A percentile compares a stretch with the other conserved stretches of the same genome.
Conservation (phyloP, 2,888 invertebrate species). For the Patella caerulea region DNA sequence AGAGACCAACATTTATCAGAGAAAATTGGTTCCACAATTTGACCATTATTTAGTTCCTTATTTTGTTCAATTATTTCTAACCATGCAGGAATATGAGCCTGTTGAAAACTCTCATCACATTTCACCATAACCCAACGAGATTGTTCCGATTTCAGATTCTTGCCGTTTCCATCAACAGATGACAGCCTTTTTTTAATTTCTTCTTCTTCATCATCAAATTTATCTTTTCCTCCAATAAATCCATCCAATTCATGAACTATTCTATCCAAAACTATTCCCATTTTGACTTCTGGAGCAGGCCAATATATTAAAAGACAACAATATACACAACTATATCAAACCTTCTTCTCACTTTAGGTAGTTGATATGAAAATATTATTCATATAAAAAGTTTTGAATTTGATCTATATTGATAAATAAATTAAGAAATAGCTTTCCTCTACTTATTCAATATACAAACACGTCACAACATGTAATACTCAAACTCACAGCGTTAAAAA, state of each 20-base stretch:
- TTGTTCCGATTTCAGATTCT: neutral
- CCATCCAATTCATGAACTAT: neutral
- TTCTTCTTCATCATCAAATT: neutral
- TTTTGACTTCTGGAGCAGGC: neutral
- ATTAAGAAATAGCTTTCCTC: no score
- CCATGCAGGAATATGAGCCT: neutral
- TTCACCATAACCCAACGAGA: neutral
- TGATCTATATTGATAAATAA: no score
- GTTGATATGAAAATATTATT: no score
- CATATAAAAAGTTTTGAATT: no score
- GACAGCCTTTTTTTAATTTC: neutral
- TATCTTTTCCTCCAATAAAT: neutral
- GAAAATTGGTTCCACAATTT: no score
- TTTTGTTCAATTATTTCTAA: slow-evolving; percentile 1
- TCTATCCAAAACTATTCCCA: neutral
- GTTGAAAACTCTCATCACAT: neutral
- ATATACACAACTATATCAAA: no score
- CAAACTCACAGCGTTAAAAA: no score
- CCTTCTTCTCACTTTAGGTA: no score
- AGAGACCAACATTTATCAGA: no score
- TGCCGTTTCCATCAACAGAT: neutral
- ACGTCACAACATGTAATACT: no score
- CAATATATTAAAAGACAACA: no score
- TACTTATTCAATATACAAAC: no score
- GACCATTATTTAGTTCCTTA: neutral